Percentiles rank a stretch among this genome's conserved stretches.
phyloP scores from a whole-genome alignment of 53 echinoderm and acorn worm genomes.

The Paelopatides confundens region DNA sequence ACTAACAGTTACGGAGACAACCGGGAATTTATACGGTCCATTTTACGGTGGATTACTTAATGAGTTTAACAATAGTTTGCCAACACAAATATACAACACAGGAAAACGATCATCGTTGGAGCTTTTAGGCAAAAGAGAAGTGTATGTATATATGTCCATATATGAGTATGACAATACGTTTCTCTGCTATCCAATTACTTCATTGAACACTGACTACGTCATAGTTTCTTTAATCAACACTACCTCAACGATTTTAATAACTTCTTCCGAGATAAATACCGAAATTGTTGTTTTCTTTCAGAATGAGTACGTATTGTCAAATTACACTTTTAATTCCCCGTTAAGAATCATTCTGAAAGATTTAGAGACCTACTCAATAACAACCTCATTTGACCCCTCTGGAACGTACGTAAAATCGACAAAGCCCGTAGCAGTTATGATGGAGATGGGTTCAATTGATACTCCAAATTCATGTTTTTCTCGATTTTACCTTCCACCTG shows the following conservation, averaged over 20 bases:
- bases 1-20: not conserved
- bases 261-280: not conserved
- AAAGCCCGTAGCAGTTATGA: constrained; percentile 2
- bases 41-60: not conserved
- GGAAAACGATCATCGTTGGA: not conserved
- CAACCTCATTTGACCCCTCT: not conserved
- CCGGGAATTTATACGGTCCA: not conserved
- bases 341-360: not conserved
- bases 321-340: constrained; percentile 7
- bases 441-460: not conserved
- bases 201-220: not conserved
- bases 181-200: not conserved
- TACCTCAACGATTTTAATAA: not conserved
- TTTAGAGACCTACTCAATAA: not conserved
- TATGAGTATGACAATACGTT: not conserved
- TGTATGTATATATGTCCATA: not conserved
- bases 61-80: not conserved
- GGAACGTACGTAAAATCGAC: constrained; percentile 15
- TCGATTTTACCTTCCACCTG: not conserved
- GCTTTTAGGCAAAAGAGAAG: not conserved
- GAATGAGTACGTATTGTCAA: not conserved
- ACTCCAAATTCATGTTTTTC: not conserved
- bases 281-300: not conserved
- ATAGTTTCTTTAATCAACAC: not conserved
- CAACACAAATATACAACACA: not conserved